phyloP scores from a whole-genome alignment of 2,888 invertebrate genomes.

The Syrphus vitripennis region DNA sequence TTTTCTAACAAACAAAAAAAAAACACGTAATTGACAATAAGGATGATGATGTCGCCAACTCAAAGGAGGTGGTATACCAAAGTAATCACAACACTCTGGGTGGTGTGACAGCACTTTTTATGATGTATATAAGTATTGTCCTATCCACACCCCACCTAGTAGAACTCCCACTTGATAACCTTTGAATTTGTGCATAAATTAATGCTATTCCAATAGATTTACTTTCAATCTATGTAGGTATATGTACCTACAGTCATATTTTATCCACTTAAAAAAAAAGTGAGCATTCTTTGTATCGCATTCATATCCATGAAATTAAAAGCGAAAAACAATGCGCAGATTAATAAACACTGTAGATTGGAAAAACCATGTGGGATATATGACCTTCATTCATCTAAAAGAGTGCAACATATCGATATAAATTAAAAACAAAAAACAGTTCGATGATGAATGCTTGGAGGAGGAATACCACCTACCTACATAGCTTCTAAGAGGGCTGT shows the following conservation, averaged over 20 bases:
- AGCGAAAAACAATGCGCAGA: constrained; percentile 27
- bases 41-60: not conserved
- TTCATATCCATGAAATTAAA: not conserved
- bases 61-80: not conserved
- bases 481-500: not conserved
- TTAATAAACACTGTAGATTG: not conserved
- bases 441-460: not conserved
- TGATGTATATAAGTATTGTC: not conserved
- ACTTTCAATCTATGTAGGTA: not conserved
- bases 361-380: constrained; percentile 25
- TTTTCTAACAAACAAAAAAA: not conserved
- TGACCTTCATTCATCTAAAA: constrained; percentile 16
- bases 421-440: constrained; percentile 5
- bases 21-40: not conserved
- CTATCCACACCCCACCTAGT: not conserved
- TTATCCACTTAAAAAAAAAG: not conserved
- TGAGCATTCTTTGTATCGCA: constrained; percentile 3
- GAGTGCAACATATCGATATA: constrained; percentile 53
- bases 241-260: not conserved
- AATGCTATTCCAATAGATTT: not conserved
- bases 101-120: not conserved
- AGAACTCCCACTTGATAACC: not conserved
- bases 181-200: constrained; percentile 12
- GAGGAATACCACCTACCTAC: too few species aligned
- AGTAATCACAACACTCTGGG: not conserved